Base-by-base conservation (phyloP, 2,888 invertebrate genomes). In the Sylvicola cinctus region DNA sequence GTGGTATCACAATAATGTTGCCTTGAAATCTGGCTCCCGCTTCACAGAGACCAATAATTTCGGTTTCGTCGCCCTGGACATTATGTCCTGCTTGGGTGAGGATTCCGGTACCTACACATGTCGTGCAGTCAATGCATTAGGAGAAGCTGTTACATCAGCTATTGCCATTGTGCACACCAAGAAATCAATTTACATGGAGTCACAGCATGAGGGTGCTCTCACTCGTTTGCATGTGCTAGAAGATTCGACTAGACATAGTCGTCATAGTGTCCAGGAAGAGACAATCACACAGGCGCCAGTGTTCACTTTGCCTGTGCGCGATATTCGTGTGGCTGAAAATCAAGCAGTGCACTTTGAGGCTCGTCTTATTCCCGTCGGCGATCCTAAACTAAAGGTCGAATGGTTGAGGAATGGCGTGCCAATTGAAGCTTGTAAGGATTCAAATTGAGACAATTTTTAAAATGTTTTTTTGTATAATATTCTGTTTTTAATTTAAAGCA, bases 31-130 rank as follows among this genome's bases (percentile, higher is more conserved):
- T 40, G 91, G 93, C 29, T 90, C 91, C 6, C 73, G 96, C 46
- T 96, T 95, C 55, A 83, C 85, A 10, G 88, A 93, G 59, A 87
- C 88, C 7, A 85, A 91, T 50, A 95, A 88, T 59, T 96, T 98
- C 54, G 96, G 96, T 29, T 96, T 90, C 53, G 93, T 95, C 11
- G 88, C 93, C 16, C 63, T 98, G 37, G 96, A 98, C 51, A 91
- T 98, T 44, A 73, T 91, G 65, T 83, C 91, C 44, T 83, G 88
- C 38, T 76, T 91, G 48, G 85, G 93, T 7, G 96, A 96, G 54
- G 96, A 98, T 62, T 80, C 85, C 12, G 98, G 96, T 31, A 81
- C 79, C 1, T 98, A 96, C 53, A 93, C 91, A 1, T 87, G 90
- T 54, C 72, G 87, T 47, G 91, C 95, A 2, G 76, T 72, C 34